phyloP scores from a whole-genome alignment of 2,797 vertebrate species.

The Spea hammondii region DNA sequence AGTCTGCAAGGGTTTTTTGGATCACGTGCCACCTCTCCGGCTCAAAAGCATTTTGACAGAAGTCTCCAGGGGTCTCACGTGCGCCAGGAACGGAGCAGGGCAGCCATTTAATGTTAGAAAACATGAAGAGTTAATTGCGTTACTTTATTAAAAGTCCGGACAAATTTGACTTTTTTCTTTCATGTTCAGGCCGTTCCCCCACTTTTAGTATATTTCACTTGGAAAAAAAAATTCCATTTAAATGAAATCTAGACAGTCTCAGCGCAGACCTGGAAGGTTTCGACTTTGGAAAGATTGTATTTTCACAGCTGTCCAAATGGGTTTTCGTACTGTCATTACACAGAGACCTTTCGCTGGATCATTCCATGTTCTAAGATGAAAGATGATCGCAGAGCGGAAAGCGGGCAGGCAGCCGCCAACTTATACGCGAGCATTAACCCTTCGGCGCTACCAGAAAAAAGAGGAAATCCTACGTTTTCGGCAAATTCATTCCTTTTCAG shows the following conservation, averaged over 20 bases:
- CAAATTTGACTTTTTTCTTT: not conserved
- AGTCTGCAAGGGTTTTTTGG: too few species aligned
- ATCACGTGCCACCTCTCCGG: too few species aligned
- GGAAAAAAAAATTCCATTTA: not conserved
- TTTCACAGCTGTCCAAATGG: conserved; percentile 10
- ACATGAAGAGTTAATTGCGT: too few species aligned
- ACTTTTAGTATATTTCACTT: not conserved
- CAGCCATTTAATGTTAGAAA: too few species aligned
- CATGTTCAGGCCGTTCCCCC: not conserved
- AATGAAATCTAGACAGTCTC: not conserved
- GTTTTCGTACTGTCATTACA: conserved; percentile 4
- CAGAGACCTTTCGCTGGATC: not conserved
- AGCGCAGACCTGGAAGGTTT: not conserved
- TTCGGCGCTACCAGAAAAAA: not conserved
- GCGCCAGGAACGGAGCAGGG: too few species aligned
- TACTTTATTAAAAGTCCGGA: not conserved
- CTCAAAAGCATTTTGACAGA: too few species aligned
- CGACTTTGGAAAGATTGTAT: not conserved
- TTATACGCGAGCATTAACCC: not conserved
- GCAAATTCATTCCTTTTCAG: too few species aligned
- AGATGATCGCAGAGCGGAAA: not conserved
- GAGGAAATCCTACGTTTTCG: not conserved
- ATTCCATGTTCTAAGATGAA: not conserved
- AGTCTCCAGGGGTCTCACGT: too few species aligned
- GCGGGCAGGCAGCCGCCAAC: not conserved